Conservation (phyloP, 2,113 vertebrate species). For the Uria aalge region DNA sequence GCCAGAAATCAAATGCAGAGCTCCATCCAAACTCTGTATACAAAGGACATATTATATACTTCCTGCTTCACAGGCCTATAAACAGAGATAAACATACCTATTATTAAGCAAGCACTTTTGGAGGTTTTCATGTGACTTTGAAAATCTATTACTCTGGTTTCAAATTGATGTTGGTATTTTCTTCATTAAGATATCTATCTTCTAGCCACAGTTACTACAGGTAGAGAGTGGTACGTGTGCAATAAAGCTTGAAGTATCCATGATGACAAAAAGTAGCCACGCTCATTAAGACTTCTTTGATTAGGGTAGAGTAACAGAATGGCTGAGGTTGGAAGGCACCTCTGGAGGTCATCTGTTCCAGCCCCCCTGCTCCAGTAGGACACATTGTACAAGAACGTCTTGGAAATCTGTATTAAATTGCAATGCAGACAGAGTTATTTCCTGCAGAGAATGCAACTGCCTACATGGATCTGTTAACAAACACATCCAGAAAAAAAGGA, state of each 20-base stretch:
- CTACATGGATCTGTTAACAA: neutral
- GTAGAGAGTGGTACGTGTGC: neutral
- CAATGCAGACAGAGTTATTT: neutral
- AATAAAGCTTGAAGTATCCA: neutral
- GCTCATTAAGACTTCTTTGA: neutral
- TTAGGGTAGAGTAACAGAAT: neutral
- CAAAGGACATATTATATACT: neutral
- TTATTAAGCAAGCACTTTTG: neutral
- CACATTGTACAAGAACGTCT: neutral
- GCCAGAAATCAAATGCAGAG: neutral
- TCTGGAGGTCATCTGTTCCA: neutral
- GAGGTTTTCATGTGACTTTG: neutral
- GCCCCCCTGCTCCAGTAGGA: neutral
- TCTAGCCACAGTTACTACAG: neutral
- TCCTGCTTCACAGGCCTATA: neutral
- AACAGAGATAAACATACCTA: neutral
- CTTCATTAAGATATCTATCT: neutral
- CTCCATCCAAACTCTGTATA: neutral
- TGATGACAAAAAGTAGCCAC: neutral
- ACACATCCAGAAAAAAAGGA: neutral
- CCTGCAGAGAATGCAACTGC: neutral
- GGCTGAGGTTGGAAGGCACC: neutral
- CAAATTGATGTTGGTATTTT: neutral
- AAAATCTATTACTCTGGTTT: neutral
- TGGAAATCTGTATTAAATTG: neutral